Evolutionary conservation across 1,140 invertebrate genomes (phyloP).

Genomic region (Habropoda laboriosa): DNA sequence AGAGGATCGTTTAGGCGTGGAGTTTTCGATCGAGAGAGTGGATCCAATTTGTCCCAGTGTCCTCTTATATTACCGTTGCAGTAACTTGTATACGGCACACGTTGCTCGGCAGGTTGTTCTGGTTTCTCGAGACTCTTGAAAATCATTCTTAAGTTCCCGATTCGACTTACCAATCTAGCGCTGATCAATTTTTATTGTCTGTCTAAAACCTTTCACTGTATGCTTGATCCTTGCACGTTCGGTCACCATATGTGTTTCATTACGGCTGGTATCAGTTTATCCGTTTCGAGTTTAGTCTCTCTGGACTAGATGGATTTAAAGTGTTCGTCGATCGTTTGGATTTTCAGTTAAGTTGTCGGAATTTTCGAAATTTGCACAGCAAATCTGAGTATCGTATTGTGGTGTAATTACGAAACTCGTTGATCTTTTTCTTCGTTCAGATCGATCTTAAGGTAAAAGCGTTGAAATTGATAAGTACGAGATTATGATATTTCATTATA

Average conservation of each 20-base stretch:
- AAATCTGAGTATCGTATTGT: not conserved
- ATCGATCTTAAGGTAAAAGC: no score
- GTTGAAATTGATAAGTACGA: no score
- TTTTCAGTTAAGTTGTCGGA: no score
- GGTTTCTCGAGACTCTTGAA: conserved; percentile 39
- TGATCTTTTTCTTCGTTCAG: no score
- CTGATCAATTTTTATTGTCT: conserved; percentile 37
- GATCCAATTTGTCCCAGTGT: conserved; percentile 22
- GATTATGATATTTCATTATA: not conserved
- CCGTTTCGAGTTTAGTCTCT: not conserved
- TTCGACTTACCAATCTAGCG: conserved; percentile 16
- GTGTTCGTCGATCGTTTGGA: not conserved
- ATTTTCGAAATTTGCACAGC: no score
- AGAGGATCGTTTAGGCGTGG: not conserved
- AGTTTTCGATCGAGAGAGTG: conserved; percentile 19
- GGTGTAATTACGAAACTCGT: not conserved
- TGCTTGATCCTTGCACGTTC: not conserved
- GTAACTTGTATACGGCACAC: conserved; percentile 30
- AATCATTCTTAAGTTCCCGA: conserved; percentile 35
- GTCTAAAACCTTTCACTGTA: conserved; percentile 33
- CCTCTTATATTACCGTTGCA: conserved; percentile 43
- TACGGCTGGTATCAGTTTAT: not conserved
- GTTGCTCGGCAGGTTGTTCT: conserved; percentile 42
- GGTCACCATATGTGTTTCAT: conserved; percentile 4
- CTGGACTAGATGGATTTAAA: no score